phyloP scores from a whole-genome alignment of 1,140 invertebrate genomes.

The Zaprionus inermis region DNA sequence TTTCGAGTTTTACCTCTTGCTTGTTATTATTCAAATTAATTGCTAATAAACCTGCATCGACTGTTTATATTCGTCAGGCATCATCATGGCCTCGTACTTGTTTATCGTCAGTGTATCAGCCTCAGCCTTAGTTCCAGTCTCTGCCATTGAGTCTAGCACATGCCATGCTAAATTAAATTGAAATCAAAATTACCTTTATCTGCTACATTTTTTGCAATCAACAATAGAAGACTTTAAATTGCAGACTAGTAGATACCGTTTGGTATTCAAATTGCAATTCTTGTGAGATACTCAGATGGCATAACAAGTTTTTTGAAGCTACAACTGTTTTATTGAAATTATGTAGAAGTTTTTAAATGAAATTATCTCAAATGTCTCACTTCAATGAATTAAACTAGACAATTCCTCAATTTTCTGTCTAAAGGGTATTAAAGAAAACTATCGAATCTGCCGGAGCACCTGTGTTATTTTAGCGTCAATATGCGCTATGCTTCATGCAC shows the following conservation, averaged over 20 bases:
- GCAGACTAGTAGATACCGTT: neutral
- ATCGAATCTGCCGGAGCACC: slow-evolving; percentile 32
- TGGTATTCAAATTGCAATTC: neutral
- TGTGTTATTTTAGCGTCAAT: slow-evolving; percentile 68
- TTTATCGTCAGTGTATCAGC: slow-evolving; percentile 49
- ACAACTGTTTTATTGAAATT: neutral
- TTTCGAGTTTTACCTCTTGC: slow-evolving; percentile 52
- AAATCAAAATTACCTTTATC: slow-evolving; percentile 59
- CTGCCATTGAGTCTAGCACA: slow-evolving; percentile 56
- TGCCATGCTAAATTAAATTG: slow-evolving; percentile 37
- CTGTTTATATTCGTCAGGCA: slow-evolving; percentile 66
- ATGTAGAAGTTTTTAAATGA: too few relatives aligned
- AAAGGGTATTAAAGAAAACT: slow-evolving; percentile 8
- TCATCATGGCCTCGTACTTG: slow-evolving; percentile 44
- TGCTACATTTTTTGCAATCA: slow-evolving; percentile 28
- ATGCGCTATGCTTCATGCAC: slow-evolving; percentile 63
- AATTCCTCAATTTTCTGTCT: neutral
- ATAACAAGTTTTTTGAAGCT: neutral
- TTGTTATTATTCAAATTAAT: slow-evolving; percentile 75
- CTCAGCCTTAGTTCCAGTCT: slow-evolving; percentile 8
- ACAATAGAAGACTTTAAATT: neutral
- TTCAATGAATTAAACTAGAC: neutral
- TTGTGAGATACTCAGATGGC: neutral
- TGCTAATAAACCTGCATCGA: slow-evolving; percentile 64
- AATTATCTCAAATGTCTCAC: too few relatives aligned